Base-by-base conservation (phyloP, 2,797 vertebrate species). In the Lithobates sylvaticus region DNA sequence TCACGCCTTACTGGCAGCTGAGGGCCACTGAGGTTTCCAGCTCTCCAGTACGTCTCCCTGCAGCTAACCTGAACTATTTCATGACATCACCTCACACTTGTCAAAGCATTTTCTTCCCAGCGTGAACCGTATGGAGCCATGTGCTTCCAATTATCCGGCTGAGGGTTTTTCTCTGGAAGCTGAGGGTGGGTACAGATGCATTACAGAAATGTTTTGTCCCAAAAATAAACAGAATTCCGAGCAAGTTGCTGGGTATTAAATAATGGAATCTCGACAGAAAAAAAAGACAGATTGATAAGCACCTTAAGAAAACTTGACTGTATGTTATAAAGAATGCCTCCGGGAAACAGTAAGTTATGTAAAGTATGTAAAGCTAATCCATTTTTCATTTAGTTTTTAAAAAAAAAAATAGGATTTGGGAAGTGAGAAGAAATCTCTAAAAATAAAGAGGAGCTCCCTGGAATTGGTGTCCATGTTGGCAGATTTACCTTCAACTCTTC, bases 81-180 rank as follows among this genome's bases (percentile, higher is more conserved):
- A 84, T 84, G 83, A 84, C 83, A 84, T 84, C 83, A 84, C 68
- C 58, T 84, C 68, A 65, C 83, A 84, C 83, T 84, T 84, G 83
- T 84, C 83, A 78, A 78, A 84, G 83, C 75, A 84, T 78, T 84
- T 76, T 84, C 12, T 69, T 68, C 70, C 23, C 83, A 78, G 83
- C 68, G 15, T 78, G 75, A 58, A 27, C 34, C 27, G 23, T 71
- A 21, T 9, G 9, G 26, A 67, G 13, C 47, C 83, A 84, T 70
- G n/a, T 84, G 83, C 34, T 61, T 71, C 39, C 83, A 71, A 84
- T 84, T 84, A 84, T 10, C 44, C 27, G n/a, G 44, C 64, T 10
- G 29, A 13, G 42, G 73, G 65, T 58, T 84, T 13, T 44, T 44
- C 64, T 54, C 36, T 39, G 23, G 69, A 27, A 72, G 69, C n/a